A percentile compares a stretch with the other conserved stretches of the same genome.
phyloP scores from a whole-genome alignment of 30 jellyfish, hydroid and myxozoan species.

The Aurelia aurita region DNA sequence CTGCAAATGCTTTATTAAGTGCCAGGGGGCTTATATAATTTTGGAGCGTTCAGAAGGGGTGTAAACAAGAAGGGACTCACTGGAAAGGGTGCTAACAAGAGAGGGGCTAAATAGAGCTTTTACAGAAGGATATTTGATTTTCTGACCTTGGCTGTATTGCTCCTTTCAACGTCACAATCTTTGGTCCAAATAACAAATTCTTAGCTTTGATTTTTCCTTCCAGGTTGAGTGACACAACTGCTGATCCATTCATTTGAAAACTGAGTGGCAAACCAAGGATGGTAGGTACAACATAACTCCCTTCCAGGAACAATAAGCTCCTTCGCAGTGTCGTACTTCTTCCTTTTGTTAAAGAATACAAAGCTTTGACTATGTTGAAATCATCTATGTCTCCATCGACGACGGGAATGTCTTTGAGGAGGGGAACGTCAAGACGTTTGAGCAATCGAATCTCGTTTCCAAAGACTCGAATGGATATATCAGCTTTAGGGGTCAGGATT shows the following conservation, averaged over 20 bases:
- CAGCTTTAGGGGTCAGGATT: slow-evolving; percentile 70
- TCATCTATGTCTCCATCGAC: slow-evolving; percentile 76
- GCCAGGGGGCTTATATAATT: too few relatives aligned
- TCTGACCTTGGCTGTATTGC: slow-evolving; percentile 82
- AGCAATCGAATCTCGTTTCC: slow-evolving; percentile 86
- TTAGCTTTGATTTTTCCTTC: slow-evolving; percentile 75
- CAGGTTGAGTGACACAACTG: slow-evolving; percentile 71
- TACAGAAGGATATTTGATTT: too few relatives aligned
- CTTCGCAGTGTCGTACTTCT: slow-evolving; percentile 59
- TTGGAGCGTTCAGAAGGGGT: too few relatives aligned
- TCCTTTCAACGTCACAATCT: slow-evolving; percentile 72
- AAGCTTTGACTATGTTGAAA: slow-evolving; percentile 63
- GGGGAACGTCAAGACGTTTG: not conserved
- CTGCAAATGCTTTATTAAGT: too few relatives aligned
- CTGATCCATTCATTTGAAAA: slow-evolving; percentile 88
- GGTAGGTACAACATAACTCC: slow-evolving; percentile 84
- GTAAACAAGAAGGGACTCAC: too few relatives aligned
- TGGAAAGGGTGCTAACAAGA: too few relatives aligned
- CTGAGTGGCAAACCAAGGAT: slow-evolving; percentile 87
- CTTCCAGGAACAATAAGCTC: slow-evolving; percentile 81
- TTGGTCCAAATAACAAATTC: slow-evolving; percentile 85
- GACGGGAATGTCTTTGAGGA: slow-evolving; percentile 85
- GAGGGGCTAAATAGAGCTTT: too few relatives aligned
- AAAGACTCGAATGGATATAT: slow-evolving; percentile 68
- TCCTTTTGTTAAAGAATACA: slow-evolving; percentile 89